Base-by-base conservation (phyloP, 2,113 vertebrate species). In the Tichodroma muraria region DNA sequence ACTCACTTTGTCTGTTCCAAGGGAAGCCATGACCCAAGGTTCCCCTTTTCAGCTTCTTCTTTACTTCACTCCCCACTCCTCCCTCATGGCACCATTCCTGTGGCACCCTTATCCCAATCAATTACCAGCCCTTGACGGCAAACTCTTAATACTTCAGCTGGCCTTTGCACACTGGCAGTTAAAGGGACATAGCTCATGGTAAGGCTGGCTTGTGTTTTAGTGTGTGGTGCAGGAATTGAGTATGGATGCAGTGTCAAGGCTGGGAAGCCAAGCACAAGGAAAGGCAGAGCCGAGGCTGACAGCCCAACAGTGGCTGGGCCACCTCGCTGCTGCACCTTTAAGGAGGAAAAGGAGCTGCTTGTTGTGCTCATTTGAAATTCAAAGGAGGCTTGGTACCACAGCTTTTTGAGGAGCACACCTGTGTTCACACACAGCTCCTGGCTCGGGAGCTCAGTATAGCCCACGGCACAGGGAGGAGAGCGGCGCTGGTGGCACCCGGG, bases 401-500 rank as follows among this genome's bases (percentile, higher is more conserved):
- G 88, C 27, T 53, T 59, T 40, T 8, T 45, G 70, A 79, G 57
- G 25, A 71, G 35, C 2, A 7, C 17, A 61, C 22, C 56, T 57
- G 77, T 19, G 83, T 3, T 40, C 64, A 50, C 45, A 38, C 13
- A 6, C 10, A 2, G 53, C 44, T 53, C 78, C 17, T 24, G 72
- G 49, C 89, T 33, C 4, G 4, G 54, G 33, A 24, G 13, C 63
- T 15, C 5, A 0, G 47, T 2, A 18, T 0, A 13, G 40, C 19
- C 49, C 61, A 25, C 0, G 0, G 5, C 40, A 13, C 31, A 9
- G 47, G 31, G 50, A 49, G 63, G 71, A 0, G 18, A 56, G 42
- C 0, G 0, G 52, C n/a, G 25, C 49, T 31, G 64, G 56, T 5
- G 75, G 72, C 6, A 65, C 6, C 1, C 0, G 3, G 0, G 4